Base-by-base conservation (phyloP, 2,888 invertebrate species). In the Notodonta ziczac region DNA sequence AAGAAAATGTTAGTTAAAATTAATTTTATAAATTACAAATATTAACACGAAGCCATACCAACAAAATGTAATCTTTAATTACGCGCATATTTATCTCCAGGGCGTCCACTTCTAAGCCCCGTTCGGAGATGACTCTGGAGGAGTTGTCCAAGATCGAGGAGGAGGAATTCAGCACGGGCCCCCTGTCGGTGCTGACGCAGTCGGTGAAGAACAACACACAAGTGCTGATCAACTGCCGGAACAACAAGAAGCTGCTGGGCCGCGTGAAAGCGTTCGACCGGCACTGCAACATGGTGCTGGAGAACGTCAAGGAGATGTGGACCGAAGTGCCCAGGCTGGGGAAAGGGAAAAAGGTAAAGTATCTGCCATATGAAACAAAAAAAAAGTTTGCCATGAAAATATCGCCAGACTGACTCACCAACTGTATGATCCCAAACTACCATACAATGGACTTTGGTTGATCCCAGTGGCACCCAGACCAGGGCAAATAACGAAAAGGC, bases 231-330 rank as follows among this genome's bases (percentile, higher is more conserved):
- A 99, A 99, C 88, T 99, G 99, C 86, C 95, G 99, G 71, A 99
- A 99, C 88, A 99, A 99, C 89, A 99, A 99, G 86, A 99, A 99
- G 84, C 93, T 99, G 16, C 90, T 99, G 46, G 99, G 98, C 0
- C 95, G 99, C 76, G 99, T 99, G 0, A 99, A 99, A 85, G 98
- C 98, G 0, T 98, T 98, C 78, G 98, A 98, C 85, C 96, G 98
- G 74, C 99, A 99, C 88, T 99, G 99, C 90, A 99, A 99, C 89
- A 99, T 99, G 99, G 99, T 99, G 0, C 91, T 99, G 74, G 99
- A 99, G 92, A 99, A 99, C 87, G 99, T 99, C 0, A 99, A 99
- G 84, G 99, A 99, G 94, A 99, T 99, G 98, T 99, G 99, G 99
- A 99, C 99, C 0, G 99, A 99, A 94, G 95, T 98, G 56, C 99